phyloP scores from a whole-genome alignment of 2,797 vertebrate genomes.

The Notoglanidium macrostoma region DNA sequence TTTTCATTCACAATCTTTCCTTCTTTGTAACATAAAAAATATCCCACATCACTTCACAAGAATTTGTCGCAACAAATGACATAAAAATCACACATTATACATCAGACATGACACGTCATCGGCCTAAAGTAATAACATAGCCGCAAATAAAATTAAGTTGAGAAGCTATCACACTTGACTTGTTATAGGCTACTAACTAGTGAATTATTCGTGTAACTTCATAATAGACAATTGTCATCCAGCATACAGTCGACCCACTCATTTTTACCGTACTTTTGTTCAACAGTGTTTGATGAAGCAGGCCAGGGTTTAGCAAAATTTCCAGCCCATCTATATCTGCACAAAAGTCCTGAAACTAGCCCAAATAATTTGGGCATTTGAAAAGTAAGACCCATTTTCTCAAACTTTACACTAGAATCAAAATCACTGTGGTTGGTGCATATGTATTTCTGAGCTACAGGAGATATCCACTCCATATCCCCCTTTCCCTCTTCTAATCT shows the following conservation, averaged over 20 bases:
- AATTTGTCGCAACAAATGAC: neutral
- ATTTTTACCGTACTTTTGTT: neutral
- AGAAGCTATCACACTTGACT: neutral
- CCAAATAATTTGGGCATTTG: neutral
- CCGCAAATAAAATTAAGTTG: neutral
- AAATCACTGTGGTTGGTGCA: neutral
- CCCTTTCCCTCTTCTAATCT: neutral
- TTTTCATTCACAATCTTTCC: neutral
- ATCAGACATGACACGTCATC: too few relatives aligned
- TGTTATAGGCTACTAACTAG: neutral
- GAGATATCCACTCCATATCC: neutral
- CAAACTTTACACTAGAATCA: neutral
- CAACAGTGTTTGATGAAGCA: neutral
- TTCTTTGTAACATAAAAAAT: neutral
- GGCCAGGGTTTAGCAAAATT: neutral
- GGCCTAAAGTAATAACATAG: neutral
- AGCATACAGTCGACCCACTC: neutral
- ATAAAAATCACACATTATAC: neutral
- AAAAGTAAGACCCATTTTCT: neutral
- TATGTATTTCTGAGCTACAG: neutral
- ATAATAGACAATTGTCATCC: neutral
- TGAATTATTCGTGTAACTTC: neutral
- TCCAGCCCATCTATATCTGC: neutral
- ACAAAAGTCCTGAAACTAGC: neutral
- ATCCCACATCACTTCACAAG: neutral